Conservation (phyloP, 2,113 vertebrate genomes). For the Taurulus bubalis region DNA sequence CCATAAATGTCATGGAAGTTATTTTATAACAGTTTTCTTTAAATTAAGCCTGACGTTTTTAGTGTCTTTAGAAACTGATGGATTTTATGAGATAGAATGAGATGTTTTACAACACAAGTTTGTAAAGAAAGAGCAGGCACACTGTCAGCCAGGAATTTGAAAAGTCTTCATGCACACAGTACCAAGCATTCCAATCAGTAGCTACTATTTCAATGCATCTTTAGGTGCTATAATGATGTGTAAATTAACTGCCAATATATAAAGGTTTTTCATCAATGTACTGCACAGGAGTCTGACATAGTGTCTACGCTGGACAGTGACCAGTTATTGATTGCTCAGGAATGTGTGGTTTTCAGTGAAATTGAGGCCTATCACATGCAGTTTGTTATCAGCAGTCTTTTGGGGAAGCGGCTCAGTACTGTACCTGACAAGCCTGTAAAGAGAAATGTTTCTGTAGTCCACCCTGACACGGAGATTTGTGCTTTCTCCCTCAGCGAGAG, state of each 20-base stretch:
- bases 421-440: constrained; percentile 55
- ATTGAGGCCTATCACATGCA: constrained; percentile 40
- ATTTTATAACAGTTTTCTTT: too few species aligned
- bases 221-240: constrained; percentile 4
- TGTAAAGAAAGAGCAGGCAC: neutral
- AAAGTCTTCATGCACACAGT: neutral
- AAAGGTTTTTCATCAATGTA: neutral
- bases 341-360: constrained; percentile 37
- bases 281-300: neutral
- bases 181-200: neutral
- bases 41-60: neutral
- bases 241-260: constrained; percentile 19
- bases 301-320: constrained; percentile 15
- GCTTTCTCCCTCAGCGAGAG: constrained; percentile 45
- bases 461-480: constrained; percentile 62
- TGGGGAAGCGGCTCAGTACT: constrained; percentile 30
- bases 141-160: neutral
- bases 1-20: neutral
- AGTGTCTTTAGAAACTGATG: neutral
- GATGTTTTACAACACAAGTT: neutral
- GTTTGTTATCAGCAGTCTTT: constrained; percentile 39
- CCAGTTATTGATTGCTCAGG: constrained; percentile 38
- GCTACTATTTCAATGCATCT: neutral
- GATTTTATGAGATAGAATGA: neutral
- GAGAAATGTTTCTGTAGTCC: constrained; percentile 52